These are phyloP conservation scores for Daktulosphaira vitifoliae DNA, from an alignment of 1,140 invertebrate species.

Conservation along the genomic window DNA sequence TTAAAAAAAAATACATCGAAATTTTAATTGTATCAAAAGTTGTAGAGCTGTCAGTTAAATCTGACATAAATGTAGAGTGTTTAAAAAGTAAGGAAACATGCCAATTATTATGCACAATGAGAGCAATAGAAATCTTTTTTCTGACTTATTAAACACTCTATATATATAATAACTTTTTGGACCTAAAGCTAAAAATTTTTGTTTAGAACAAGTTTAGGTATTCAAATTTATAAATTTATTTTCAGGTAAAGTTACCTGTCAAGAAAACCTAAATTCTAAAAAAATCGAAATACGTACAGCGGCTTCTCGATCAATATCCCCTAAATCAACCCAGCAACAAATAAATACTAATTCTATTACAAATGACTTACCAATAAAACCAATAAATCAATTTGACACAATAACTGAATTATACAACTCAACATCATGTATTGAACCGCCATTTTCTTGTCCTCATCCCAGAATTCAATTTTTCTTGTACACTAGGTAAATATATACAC, in stretches of 20 bases:
- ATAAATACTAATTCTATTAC: background rate
- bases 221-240: no score
- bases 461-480: slow-evolving; percentile 76
- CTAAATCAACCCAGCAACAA: background rate
- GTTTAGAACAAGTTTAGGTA: no score
- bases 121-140: no score
- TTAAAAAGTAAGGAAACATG: no score
- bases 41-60: no score
- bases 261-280: background rate
- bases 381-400: slow-evolving; percentile 41
- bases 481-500: slow-evolving; percentile 52
- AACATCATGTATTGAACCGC: slow-evolving; percentile 68
- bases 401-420: slow-evolving; percentile 65
- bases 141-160: no score
- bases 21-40: no score
- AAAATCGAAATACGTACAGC: background rate
- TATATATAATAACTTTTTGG: no score
- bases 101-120: no score
- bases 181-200: no score
- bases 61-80: no score
- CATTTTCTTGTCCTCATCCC: slow-evolving; percentile 67
- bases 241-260: slow-evolving; percentile 8
- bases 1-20: no score
- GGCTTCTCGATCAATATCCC: background rate
- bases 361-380: background rate